Evolutionary conservation across 2,888 invertebrate genomes (phyloP), one percentile per base, ranked within the genome.

Genomic region (Dasypolia templi): DNA sequence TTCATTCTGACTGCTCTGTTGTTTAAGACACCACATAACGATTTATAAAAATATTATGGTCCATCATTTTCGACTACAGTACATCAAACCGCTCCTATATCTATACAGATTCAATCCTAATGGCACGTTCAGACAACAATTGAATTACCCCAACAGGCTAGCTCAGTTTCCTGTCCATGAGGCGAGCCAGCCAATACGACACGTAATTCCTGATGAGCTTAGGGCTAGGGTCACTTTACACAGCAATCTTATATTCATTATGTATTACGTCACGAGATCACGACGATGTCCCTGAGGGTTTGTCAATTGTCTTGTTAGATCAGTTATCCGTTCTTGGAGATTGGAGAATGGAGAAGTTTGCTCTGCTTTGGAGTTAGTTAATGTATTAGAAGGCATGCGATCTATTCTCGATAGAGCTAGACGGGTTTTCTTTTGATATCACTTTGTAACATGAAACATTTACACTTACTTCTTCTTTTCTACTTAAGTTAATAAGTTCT

Each of bases 191-290:
- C 87, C 87, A 90, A 83, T 84, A 72, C 82, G 86, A 86, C 90
- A 91, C 88, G 89, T 89, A 87, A 87, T 89, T 84, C 82, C 74
- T 87, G 91, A 89, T 86, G 86, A 87, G 87, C 87, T 88, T 88
- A 87, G 81, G 70, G 75, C 75, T 84, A 82, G 83, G 87, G 85
- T 85, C 83, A 77, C 72, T 86, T 87, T 84, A 80, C 81, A 87
- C 77, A 85, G 82, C 79, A 83, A 89, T 91, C 84, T 91, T 91
- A 91, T 91, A 91, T 91, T 92, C 89, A 91, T 89, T 85, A 79
- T 76, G 58, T 78, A 67, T 77, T 74, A 83, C 78, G 88, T 87
- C 84, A 83, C 82, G 81, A 81, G 75, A 79, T 74, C 74, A 82
- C 79, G 61, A 63, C 67, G 76, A 75, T 42, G 75, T 84, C 80